phyloP scores from a whole-genome alignment of 2,888 invertebrate species.

The Napeogenes sylphis region DNA sequence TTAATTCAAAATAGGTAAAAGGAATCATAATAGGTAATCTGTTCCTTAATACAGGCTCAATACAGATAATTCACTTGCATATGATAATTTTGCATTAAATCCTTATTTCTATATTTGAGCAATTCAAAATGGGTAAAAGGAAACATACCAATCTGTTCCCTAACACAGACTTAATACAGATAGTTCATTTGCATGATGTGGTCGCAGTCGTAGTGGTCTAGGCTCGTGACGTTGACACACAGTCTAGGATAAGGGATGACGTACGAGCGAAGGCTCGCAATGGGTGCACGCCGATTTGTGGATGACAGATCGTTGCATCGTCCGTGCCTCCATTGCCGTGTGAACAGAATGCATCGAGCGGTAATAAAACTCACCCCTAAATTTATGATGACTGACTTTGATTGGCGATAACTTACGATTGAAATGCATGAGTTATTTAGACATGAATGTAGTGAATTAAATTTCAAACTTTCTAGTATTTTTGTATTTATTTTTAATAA shows the following conservation, averaged over 20 bases:
- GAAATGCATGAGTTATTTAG: background rate
- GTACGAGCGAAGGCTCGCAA: conserved; percentile 48
- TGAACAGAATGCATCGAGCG: conserved; percentile 28
- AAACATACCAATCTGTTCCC: background rate
- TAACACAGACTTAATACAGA: conserved; percentile 19
- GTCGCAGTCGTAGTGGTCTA: conserved; percentile 37
- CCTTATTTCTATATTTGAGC: no score
- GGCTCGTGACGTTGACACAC: conserved; percentile 58
- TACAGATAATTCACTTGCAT: conserved; percentile 37
- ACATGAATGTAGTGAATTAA: no score
- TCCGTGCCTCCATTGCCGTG: conserved; percentile 26
- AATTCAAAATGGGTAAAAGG: background rate
- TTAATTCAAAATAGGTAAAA: background rate
- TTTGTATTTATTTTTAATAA: no score
- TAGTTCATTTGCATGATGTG: conserved; percentile 43
- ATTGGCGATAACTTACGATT: conserved; percentile 7
- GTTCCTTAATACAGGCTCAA: conserved; percentile 9
- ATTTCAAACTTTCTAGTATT: no score
- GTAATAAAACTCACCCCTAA: conserved; percentile 23
- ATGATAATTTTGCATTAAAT: background rate
- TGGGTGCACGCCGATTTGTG: conserved; percentile 58
- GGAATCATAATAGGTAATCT: background rate
- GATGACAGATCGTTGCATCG: conserved; percentile 44
- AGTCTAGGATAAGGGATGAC: conserved; percentile 65
- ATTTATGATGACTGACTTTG: conserved; percentile 19